These are phyloP conservation scores for Yoshiicerus persimilis DNA, from an alignment of 1,140 invertebrate species.

Conservation along the genomic window DNA sequence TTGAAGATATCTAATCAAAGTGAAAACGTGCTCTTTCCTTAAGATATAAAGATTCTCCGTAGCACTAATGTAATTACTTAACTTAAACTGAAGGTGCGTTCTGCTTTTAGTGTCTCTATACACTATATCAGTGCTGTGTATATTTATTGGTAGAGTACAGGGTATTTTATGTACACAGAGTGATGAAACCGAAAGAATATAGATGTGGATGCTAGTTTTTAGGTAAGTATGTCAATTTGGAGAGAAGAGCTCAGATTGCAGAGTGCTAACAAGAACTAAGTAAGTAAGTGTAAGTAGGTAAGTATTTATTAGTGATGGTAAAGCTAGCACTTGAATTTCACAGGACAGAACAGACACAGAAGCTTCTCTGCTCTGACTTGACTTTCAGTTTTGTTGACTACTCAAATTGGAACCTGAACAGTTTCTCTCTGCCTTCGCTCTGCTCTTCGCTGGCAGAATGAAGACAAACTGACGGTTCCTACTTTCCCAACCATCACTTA, in stretches of 20 bases:
- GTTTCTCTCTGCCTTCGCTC: background rate
- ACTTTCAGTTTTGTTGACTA: background rate
- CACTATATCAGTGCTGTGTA: too few species aligned
- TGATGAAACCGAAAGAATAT: too few species aligned
- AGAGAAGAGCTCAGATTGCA: background rate
- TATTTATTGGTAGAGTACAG: too few species aligned
- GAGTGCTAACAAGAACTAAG: too few species aligned
- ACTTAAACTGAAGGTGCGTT: too few species aligned
- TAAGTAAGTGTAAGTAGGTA: background rate
- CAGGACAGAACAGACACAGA: background rate
- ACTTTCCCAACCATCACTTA: background rate
- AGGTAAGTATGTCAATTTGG: background rate
- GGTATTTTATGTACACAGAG: too few species aligned
- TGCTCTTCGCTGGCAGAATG: background rate
- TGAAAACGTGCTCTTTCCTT: background rate
- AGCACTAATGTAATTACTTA: background rate
- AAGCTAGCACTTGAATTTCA: background rate
- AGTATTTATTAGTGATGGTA: background rate
- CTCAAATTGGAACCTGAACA: background rate
- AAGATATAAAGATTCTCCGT: background rate
- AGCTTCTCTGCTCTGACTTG: background rate
- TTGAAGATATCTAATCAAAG: background rate
- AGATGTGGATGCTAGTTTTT: background rate
- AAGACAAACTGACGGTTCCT: background rate
- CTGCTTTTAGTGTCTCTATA: too few species aligned